Conservation (phyloP, 2,797 vertebrate genomes). For the Lithobates sylvaticus region DNA sequence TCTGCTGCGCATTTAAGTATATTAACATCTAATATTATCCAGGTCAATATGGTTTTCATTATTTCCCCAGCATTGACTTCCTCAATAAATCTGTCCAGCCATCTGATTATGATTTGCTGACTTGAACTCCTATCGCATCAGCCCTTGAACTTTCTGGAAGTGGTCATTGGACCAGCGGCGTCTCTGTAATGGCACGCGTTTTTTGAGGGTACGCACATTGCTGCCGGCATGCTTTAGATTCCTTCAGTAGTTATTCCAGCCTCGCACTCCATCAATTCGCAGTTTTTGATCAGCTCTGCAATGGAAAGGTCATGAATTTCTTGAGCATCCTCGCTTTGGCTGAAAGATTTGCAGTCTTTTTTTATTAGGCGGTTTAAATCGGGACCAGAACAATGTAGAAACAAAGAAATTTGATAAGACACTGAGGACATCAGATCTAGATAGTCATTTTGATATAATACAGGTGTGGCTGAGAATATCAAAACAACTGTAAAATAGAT, state of each 20-base stretch:
- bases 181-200: constrained; percentile 27
- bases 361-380: not conserved
- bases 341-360: constrained; percentile 16
- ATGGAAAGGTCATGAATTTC: not conserved
- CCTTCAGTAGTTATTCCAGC: constrained; percentile 44
- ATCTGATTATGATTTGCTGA: constrained; percentile 64
- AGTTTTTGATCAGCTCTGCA: constrained; percentile 33
- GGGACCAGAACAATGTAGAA: constrained; percentile 10
- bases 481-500: not conserved
- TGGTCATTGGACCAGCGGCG: not conserved
- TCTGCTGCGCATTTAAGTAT: constrained; percentile 55
- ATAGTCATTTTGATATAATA: not conserved
- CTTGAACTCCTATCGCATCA: constrained; percentile 34
- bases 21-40: constrained; percentile 56
- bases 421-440: not conserved
- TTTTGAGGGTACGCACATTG: constrained; percentile 25
- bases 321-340: constrained; percentile 14
- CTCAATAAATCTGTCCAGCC: constrained; percentile 61
- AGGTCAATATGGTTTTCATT: constrained; percentile 64
- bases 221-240: constrained; percentile 20
- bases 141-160: constrained; percentile 52
- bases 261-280: constrained; percentile 46
- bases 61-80: constrained; percentile 62
- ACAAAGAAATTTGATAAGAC: constrained; percentile 3
- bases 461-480: not conserved